Conservation (phyloP, 2,113 vertebrate genomes). For the Pangasianodon gigas region DNA sequence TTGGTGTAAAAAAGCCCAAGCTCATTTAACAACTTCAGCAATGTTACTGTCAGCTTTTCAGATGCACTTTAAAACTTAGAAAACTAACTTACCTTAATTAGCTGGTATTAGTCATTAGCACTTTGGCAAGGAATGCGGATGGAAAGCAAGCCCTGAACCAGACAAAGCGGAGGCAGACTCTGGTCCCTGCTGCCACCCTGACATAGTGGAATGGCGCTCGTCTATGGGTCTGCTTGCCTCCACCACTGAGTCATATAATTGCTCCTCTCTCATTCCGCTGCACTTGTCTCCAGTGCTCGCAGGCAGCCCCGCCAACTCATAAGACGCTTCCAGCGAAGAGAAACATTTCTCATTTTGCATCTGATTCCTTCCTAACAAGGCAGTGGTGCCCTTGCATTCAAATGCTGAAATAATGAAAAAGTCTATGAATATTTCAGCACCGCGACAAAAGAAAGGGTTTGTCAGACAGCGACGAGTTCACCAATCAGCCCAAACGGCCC, state of each 20-base stretch:
- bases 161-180: conserved; percentile 11
- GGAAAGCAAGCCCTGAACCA: not conserved
- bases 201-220: conserved; percentile 42
- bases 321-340: conserved; percentile 52
- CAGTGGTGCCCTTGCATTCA: conserved; percentile 61
- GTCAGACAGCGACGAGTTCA: conserved; percentile 71
- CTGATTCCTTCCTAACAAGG: conserved; percentile 57
- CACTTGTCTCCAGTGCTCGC: conserved; percentile 42
- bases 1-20: not conserved
- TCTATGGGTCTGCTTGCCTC: conserved; percentile 28
- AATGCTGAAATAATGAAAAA: conserved; percentile 73
- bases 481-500: conserved; percentile 78
- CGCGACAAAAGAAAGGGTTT: conserved; percentile 51
- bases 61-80: conserved; percentile 10
- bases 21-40: not conserved
- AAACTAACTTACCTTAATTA: conserved; percentile 4
- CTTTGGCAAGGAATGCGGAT: conserved; percentile 17
- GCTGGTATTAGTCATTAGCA: conserved; percentile 24
- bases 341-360: conserved; percentile 52
- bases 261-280: conserved; percentile 51
- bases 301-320: conserved; percentile 42
- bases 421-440: conserved; percentile 59
- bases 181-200: conserved; percentile 14
- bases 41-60: not conserved
- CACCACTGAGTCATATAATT: conserved; percentile 55